Evolutionary conservation across 2,797 vertebrate genomes (phyloP), one percentile per base, ranked within the genome.

Genomic region (Amblyraja radiata): DNA sequence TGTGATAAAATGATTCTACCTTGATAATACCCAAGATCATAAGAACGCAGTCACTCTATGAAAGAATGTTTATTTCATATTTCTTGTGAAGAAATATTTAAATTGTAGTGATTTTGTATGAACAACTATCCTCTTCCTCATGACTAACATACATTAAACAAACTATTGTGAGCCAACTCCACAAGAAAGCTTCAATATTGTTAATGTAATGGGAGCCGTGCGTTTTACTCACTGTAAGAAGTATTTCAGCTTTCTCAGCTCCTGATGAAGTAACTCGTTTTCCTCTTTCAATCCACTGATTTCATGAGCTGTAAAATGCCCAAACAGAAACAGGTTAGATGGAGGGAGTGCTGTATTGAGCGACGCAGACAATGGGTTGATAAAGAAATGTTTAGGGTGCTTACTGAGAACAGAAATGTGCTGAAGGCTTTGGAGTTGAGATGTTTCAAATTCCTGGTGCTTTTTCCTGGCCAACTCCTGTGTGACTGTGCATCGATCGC

Each of bases 401-500:
- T 23, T 95, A 99, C 99, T 97, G 90, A 99, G 96, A 73, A 97
- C 93, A 90, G 98, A 97, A 95, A 99, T 97, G 93, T 97, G 98
- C 94, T 98, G 98, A 58, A 99, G 96, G 93, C 96, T 98, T 95
- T 99, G 98, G 11, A 99, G 96, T 90, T 98, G 98, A 0, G 97
- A 96, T 1, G 94, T 96, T 94, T 99, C 98, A 0, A 97, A 98
- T 46, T 99, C 98, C 78, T 97, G 97, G 94, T 99, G 98, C 94
- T 96, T 97, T 94, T 97, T 98, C 93, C 97, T 98, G 1, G 98
- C 97, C 61, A 99, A 96, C 68, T 99, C 98, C 96, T 99, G 98
- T 11, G 98, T 99, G 79, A 99, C 99, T 68, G 97, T 97, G 94
- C 99, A 99, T 93, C 98, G 97, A 96, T 99, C 99, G 2, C 99